Conservation (phyloP, 2,113 vertebrate species). For the Toxostoma redivivum region DNA sequence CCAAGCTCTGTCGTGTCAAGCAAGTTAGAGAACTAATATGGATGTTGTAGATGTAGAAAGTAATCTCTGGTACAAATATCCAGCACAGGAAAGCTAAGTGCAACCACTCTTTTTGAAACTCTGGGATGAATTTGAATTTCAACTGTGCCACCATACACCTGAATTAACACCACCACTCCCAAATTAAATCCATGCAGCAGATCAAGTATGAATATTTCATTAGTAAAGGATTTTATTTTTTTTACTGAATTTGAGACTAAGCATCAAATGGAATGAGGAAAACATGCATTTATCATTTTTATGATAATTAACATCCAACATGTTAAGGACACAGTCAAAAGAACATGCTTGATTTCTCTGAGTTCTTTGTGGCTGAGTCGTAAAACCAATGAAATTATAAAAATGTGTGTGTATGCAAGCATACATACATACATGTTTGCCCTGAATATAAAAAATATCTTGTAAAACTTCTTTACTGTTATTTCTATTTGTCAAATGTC, state of each 20-base stretch:
- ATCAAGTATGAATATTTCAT: not conserved
- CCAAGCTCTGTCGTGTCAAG: not conserved
- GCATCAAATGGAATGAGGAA: not conserved
- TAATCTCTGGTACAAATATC: not conserved
- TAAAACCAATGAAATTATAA: not conserved
- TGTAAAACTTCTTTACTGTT: not conserved
- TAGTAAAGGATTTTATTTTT: not conserved
- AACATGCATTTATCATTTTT: not conserved
- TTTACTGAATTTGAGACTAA: not conserved
- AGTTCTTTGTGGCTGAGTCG: not conserved
- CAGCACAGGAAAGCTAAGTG: not conserved
- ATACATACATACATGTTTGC: not conserved
- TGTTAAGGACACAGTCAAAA: not conserved
- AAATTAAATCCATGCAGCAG: not conserved
- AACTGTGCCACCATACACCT: not conserved
- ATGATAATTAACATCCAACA: not conserved
- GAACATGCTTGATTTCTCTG: not conserved
- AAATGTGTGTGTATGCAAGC: not conserved
- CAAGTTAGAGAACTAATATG: not conserved
- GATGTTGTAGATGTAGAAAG: not conserved
- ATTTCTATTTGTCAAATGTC: not conserved
- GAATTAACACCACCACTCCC: not conserved
- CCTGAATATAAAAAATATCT: not conserved
- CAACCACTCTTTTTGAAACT: not conserved
- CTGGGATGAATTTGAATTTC: not conserved